Conservation (phyloP, 1,140 invertebrate genomes). For the Drosophila eugracilis region DNA sequence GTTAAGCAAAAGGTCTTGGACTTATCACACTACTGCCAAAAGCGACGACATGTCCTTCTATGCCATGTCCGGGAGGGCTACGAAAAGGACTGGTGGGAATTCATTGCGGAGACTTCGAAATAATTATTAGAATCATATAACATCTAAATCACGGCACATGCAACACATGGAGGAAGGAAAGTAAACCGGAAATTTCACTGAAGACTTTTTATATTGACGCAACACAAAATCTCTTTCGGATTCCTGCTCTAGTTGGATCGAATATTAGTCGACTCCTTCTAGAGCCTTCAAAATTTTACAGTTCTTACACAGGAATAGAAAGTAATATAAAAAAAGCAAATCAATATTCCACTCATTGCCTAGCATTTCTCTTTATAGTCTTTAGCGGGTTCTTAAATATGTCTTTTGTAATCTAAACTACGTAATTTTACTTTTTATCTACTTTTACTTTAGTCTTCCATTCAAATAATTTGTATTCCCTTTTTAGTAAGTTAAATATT, state of each 20-base stretch:
- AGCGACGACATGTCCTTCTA: constrained; percentile 95
- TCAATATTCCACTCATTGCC: neutral
- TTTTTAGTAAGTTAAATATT: too few species aligned
- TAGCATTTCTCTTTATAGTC: neutral
- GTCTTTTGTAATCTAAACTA: too few species aligned
- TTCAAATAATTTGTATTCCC: too few species aligned
- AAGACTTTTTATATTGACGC: constrained; percentile 50
- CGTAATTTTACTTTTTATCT: neutral
- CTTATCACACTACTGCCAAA: constrained; percentile 96
- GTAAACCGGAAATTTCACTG: constrained; percentile 34
- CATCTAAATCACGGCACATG: too few species aligned
- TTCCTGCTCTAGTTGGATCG: constrained; percentile 25
- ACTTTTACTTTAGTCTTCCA: too few species aligned
- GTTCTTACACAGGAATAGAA: constrained; percentile 38
- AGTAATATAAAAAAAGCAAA: neutral
- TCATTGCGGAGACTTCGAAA: constrained; percentile 87
- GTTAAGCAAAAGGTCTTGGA: constrained; percentile 99
- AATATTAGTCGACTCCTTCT: constrained; percentile 7
- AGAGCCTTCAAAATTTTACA: constrained; percentile 51
- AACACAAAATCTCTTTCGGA: constrained; percentile 20
- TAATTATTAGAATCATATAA: neutral
- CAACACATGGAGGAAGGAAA: neutral
- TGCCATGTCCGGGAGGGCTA: constrained; percentile 99
- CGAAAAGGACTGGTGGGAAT: constrained; percentile 99
- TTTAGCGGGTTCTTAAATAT: too few species aligned